These are phyloP conservation scores for Artibeus lituratus DNA, from an alignment of 2,797 vertebrate species.

Conservation along the genomic window DNA sequence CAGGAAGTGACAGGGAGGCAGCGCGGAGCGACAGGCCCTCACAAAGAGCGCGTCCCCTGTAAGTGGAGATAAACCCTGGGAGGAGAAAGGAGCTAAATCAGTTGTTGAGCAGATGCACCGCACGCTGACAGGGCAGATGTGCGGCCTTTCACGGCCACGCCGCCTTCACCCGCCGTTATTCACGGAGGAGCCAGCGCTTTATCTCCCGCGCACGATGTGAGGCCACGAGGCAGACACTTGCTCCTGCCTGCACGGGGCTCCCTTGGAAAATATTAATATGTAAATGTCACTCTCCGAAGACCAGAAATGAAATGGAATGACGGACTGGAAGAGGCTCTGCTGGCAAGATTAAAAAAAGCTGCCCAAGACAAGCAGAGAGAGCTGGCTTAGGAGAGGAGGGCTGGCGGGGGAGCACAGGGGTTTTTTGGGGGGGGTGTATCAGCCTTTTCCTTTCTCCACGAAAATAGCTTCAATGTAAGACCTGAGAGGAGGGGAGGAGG, in stretches of 20 bases:
- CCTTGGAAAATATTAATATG: constrained; percentile 83
- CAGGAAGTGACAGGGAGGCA: constrained; percentile 80
- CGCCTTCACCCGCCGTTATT: constrained; percentile 80
- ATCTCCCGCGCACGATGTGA: constrained; percentile 82
- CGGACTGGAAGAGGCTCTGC: constrained; percentile 45
- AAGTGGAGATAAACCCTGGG: constrained; percentile 81
- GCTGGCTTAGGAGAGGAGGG: not conserved
- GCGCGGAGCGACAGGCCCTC: constrained; percentile 78
- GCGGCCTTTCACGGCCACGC: constrained; percentile 78
- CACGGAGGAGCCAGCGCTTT: constrained; percentile 78
- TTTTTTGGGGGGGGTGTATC: too few species aligned
- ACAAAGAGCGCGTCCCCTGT: constrained; percentile 84
- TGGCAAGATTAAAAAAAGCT: constrained; percentile 60
- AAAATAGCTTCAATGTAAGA: not conserved
- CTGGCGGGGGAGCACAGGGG: rapidly evolving
- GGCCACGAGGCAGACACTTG: constrained; percentile 81
- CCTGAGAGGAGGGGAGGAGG: not conserved
- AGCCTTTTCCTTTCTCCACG: not conserved
- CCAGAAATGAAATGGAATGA: constrained; percentile 74
- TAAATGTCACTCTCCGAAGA: constrained; percentile 81
- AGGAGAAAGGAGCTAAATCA: constrained; percentile 66
- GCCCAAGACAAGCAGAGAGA: not conserved
- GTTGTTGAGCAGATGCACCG: constrained; percentile 77
- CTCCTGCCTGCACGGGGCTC: constrained; percentile 68
- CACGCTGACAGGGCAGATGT: constrained; percentile 83